These are phyloP conservation scores for Branchellion lobata DNA, from an alignment of 2,888 invertebrate species.

Conservation along the genomic window DNA sequence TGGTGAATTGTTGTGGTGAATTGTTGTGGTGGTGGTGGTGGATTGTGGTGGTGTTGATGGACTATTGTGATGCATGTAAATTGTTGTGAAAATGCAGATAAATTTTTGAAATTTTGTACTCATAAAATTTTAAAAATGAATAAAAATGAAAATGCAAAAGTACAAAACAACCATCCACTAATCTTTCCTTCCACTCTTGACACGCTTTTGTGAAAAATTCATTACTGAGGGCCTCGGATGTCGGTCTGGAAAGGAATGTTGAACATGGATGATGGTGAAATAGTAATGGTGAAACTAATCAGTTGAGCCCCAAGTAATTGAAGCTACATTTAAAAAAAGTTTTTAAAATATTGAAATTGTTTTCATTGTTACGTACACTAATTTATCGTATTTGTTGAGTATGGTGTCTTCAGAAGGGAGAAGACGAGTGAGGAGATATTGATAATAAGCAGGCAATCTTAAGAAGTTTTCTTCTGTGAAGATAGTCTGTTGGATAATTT, in stretches of 20 bases:
- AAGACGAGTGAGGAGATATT: neutral
- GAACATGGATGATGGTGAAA: neutral
- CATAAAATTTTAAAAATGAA: too few relatives aligned
- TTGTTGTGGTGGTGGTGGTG: too few relatives aligned
- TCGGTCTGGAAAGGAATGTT: neutral
- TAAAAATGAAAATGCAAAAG: too few relatives aligned
- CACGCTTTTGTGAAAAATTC: conserved; percentile 41
- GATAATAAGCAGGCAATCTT: neutral
- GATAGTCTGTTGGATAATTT: neutral
- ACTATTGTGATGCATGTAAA: too few relatives aligned
- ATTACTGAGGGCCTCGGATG: conserved; percentile 33
- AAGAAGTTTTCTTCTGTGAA: neutral
- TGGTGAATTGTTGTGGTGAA: too few relatives aligned
- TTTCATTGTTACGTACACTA: neutral
- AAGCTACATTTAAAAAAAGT: neutral
- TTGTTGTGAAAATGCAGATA: too few relatives aligned
- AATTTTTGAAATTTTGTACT: too few relatives aligned
- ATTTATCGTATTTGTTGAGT: neutral
- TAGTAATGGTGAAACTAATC: neutral
- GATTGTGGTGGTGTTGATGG: too few relatives aligned
- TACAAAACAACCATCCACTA: conserved; percentile 23
- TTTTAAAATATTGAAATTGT: too few relatives aligned
- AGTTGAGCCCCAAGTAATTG: neutral
- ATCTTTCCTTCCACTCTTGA: conserved; percentile 33
- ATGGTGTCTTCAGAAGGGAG: neutral